Evolutionary conservation across 2,888 invertebrate genomes (phyloP).

Genomic region (Nasonia oneida): DNA sequence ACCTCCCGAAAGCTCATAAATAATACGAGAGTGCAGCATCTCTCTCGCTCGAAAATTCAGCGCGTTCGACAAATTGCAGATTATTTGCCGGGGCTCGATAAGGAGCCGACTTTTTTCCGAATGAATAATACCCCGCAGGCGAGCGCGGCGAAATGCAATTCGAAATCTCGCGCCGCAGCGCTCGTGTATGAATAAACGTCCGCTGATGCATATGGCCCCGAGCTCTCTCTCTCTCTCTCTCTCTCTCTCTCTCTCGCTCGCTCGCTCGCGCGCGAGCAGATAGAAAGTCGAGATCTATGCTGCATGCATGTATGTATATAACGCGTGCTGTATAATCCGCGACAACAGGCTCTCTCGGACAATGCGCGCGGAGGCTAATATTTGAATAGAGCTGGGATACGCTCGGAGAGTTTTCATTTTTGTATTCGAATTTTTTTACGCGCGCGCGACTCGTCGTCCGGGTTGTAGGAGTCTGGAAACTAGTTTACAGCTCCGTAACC

Average conservation of each 20-base stretch:
- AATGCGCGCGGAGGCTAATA: constrained; percentile 39
- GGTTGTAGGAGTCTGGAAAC: background rate
- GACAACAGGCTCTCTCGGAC: background rate
- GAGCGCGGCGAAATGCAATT: constrained; percentile 37
- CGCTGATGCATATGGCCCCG: background rate
- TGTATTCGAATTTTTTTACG: background rate
- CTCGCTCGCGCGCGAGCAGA: too few species aligned
- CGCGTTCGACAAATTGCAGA: constrained; percentile 56
- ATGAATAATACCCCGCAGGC: constrained; percentile 43
- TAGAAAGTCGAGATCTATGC: too few species aligned
- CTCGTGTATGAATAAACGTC: constrained; percentile 33
- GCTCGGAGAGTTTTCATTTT: constrained; percentile 20
- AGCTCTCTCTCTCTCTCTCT: background rate
- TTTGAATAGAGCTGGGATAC: constrained; percentile 42
- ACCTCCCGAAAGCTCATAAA: constrained; percentile 37
- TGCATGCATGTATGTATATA: background rate
- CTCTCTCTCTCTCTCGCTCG: too few species aligned
- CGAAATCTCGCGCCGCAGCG: constrained; percentile 37
- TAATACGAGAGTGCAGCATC: constrained; percentile 21
- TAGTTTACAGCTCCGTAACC: background rate
- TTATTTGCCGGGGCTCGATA: constrained; percentile 34
- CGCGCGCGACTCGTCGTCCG: background rate
- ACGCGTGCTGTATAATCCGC: background rate
- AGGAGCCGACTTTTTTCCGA: background rate
- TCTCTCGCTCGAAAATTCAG: background rate